Base-by-base conservation (phyloP, 2,113 vertebrate genomes). In the Otocyon megalotis region DNA sequence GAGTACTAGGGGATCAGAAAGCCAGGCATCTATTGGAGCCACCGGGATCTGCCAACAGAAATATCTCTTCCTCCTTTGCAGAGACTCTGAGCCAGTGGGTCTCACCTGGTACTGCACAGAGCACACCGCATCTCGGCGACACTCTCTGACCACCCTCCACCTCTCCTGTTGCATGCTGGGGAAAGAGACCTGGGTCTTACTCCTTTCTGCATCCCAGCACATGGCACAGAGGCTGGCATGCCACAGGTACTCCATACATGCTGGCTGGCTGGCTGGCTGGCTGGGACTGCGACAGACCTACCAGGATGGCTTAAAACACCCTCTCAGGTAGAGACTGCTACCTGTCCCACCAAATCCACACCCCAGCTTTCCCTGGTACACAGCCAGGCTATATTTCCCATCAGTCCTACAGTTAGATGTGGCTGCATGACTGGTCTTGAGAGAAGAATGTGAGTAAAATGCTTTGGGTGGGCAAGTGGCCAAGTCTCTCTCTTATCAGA, bases 101-200 rank as follows among this genome's bases (percentile, higher is more conserved):
- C 1, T 67, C 71, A 0, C 50, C 0, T 0, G 13, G 50, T 4
- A 5, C 6, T 6, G 35, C 35, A 26, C 91, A 17, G 11, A 32
- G 60, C 72, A 28, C 2, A 10, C 26, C 4, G 50, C 56, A 1
- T 19, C 56, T n/a, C 17, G 2, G 16, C 1, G 24, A 83, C 4
- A 58, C 67, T 65, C 53, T 3, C 82, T 48, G 67, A 43, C 48
- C 11, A 4, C 37, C 22, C 22, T 24, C 1, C 1, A 63, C 20
- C 48, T 48, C 79, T 22, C 37, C 35, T 8, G 43, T n/a, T 26
- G 0, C 69, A 28, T 58, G n/a, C 0, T 14, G 20, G 28, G 16
- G 22, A 15, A 43, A 43, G 6, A 43, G 43, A 43, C 43, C 43
- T 43, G 43, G 43, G 43, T 43, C 43, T 43, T 3, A 20, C 0